phyloP scores from a whole-genome alignment of 2,113 vertebrate genomes.

The Rafetus swinhoei region DNA sequence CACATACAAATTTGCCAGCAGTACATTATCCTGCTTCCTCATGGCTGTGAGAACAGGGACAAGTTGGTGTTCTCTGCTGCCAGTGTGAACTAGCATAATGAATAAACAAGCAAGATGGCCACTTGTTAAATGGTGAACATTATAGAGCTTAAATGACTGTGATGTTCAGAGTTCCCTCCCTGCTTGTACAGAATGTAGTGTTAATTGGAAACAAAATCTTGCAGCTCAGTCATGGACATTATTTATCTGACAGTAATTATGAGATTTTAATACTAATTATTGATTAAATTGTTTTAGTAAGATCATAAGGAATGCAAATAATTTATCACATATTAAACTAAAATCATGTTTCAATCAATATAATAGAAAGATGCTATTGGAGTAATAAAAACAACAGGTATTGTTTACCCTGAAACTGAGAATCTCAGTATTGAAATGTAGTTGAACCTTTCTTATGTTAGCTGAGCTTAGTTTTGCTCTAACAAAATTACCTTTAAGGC shows the following conservation, averaged over 20 bases:
- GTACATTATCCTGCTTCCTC: constrained; percentile 71
- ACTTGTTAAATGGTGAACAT: constrained; percentile 70
- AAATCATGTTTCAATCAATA: constrained; percentile 39
- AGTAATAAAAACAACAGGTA: constrained; percentile 18
- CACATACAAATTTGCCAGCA: constrained; percentile 70
- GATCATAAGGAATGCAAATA: constrained; percentile 41
- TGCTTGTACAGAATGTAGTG: background rate
- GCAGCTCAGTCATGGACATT: constrained; percentile 45
- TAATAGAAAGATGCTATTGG: background rate
- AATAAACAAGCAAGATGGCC: constrained; percentile 73
- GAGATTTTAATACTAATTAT: constrained; percentile 54
- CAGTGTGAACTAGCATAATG: constrained; percentile 59
- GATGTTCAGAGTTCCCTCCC: constrained; percentile 50
- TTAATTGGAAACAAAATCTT: constrained; percentile 44
- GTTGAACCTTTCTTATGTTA: background rate
- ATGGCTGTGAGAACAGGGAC: constrained; percentile 51
- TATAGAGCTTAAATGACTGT: constrained; percentile 55
- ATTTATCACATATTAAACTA: constrained; percentile 38
- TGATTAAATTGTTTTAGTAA: constrained; percentile 49
- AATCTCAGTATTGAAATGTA: background rate
- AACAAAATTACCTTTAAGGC: constrained; percentile 89
- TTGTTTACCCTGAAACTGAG: constrained; percentile 13
- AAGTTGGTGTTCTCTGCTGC: constrained; percentile 52
- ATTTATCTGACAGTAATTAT: constrained; percentile 27
- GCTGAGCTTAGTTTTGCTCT: constrained; percentile 31